Base-by-base conservation (phyloP, 1,140 invertebrate genomes). In the Pseudomyrmex pallidus region DNA sequence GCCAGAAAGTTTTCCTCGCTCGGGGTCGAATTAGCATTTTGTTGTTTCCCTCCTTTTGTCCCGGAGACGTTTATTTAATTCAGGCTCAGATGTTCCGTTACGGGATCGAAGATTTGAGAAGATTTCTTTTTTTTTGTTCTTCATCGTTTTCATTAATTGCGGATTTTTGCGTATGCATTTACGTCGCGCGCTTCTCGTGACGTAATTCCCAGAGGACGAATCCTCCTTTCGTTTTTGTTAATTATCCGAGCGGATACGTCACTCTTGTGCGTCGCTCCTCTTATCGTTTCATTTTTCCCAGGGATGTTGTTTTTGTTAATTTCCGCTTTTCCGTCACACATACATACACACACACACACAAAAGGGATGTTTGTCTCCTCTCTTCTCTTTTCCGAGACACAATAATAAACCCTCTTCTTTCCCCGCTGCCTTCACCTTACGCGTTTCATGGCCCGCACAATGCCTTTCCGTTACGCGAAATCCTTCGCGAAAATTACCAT, bases 351-450 rank as follows among this genome's bases (percentile, higher is more conserved):
- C 35, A 35, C 35, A 35, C 35, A 35, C 35, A 35, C 35, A 35
- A 59, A 35, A 56, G 74, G 48, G 70, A 80, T 67, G 15, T 20
- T 17, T 57, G 54, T 72, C 20, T 70, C 57, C 20, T 52, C 20
- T n/a, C 54, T 3, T 35, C 35, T 35, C 35, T 8, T 54, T 56
- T 25, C 66, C 52, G 52, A 62, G 5, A 54, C 20, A 48, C 35
- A 35, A 35, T 85, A 86, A 86, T 82, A 86, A 86, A 85, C 61
- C 59, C 52, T 84, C 59, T 13, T 73, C 50, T 74, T 54, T 56
- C 74, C 12, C n/a, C 15, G 17, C 48, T 63, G 8, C 66, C 66
- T 59, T 70, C 35, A 44, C 61, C 52, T 82, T 67, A 80, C 35
- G 64, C 46, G 57, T 67, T 74, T 80, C 76, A 68, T 20, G 15